phyloP scores from a whole-genome alignment of 2,888 invertebrate species.

The Gisinianus flammeolus region DNA sequence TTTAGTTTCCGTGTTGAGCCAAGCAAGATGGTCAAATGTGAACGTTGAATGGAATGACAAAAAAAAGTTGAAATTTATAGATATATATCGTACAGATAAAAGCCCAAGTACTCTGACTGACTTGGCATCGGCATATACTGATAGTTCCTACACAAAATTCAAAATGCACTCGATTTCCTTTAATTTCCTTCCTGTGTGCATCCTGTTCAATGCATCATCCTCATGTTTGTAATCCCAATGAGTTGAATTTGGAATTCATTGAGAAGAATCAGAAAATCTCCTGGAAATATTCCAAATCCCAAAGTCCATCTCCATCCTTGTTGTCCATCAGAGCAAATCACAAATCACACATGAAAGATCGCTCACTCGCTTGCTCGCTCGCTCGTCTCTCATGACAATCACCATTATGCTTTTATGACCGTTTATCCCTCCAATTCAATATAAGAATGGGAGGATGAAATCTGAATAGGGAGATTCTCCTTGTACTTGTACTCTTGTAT shows the following conservation, averaged over 20 bases:
- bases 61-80: not conserved
- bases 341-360: too few species aligned
- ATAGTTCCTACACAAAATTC: not conserved
- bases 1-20: too few species aligned
- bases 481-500: not conserved
- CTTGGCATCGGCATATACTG: too few species aligned
- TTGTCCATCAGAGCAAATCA: too few species aligned
- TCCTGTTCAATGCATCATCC: not conserved
- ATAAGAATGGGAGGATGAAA: not conserved
- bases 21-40: not conserved
- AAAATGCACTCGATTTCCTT: constrained; percentile 14
- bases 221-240: not conserved
- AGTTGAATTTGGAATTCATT: not conserved
- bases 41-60: too few species aligned
- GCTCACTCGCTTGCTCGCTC: too few species aligned
- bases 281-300: not conserved
- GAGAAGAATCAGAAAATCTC: not conserved
- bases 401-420: not conserved
- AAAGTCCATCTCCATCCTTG: not conserved
- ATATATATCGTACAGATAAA: not conserved
- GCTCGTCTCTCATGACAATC: not conserved
- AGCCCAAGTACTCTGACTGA: not conserved
- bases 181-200: constrained; percentile 15
- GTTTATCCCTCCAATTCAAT: not conserved
- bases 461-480: not conserved